Evolutionary conservation across 2,888 invertebrate species (phyloP), one percentile per base, ranked within the genome.

Genomic region (Pterostichus madidus): DNA sequence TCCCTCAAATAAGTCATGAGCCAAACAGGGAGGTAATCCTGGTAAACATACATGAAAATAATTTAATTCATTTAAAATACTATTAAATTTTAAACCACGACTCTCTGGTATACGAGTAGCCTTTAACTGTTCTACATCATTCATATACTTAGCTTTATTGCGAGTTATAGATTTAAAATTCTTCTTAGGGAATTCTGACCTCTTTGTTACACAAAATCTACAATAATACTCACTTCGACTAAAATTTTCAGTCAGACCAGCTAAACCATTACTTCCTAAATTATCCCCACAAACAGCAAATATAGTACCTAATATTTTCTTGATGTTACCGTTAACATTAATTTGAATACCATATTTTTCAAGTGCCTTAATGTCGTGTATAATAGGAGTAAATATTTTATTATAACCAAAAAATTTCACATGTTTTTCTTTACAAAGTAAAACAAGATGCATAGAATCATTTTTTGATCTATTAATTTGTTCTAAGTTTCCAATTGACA

Each of bases 21-120:
- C 85, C 15, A 87, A 73, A 75, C 87, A 87, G 7, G 87, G 86
- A 31, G 87, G 85, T 32, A 87, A 83, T 8, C 87, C 87, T 4
- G 85, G 84, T 53, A 78, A 80, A 78, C 84, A 85, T 59, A 87
- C 86, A 83, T 88, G 87, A 80, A 83, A 87, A 84, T 84, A 84
- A 39, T 84, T 73, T n/a, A 86, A 79, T 24, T 84, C 7, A 61
- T 87, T 87, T 39, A 87, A 85, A 82, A 79, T 52, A 13, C 86
- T 87, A 79, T 86, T 71, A 64, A 56, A 79, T 85, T 86, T 87
- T 3, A 87, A 82, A n/a, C 87, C 87, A 80, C 83, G 5, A 59
- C 59, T 59, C 1, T 59, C 59, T 13, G 53, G 15, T 53, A 53
- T 15, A 4, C 6, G 31, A 59, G 8, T 6, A 8, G 31, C 31